These are phyloP conservation scores for Prolemur simus DNA, from an alignment of 2,113 vertebrate species.

Conservation along the genomic window DNA sequence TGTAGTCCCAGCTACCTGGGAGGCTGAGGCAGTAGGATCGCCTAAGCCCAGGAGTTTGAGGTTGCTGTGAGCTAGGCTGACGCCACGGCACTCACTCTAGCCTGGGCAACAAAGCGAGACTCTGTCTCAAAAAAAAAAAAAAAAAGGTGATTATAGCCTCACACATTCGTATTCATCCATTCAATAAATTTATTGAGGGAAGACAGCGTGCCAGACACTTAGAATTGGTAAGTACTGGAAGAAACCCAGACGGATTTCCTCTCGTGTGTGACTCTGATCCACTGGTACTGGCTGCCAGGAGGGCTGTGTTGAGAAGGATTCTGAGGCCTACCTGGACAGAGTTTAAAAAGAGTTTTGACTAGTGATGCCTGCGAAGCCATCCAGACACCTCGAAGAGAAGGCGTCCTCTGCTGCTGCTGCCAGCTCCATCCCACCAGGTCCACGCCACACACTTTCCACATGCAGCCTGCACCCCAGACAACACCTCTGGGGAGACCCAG, in stretches of 20 bases:
- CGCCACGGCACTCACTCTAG: too few relatives aligned
- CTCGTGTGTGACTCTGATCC: neutral
- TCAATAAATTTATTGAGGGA: neutral
- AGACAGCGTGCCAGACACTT: neutral
- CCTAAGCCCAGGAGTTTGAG: too few relatives aligned
- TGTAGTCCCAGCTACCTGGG: too few relatives aligned
- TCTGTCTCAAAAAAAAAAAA: too few relatives aligned
- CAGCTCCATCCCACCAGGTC: neutral
- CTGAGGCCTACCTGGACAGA: neutral
- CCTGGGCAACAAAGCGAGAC: too few relatives aligned
- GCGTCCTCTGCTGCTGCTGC: neutral
- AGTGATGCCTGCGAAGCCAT: fast-evolving
- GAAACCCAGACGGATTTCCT: neutral
- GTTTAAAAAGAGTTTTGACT: neutral
- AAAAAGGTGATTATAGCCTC: neutral
- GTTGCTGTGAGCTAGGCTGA: too few relatives aligned
- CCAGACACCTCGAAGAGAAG: neutral
- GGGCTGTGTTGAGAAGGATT: neutral
- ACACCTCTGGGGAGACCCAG: neutral
- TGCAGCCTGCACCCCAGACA: neutral
- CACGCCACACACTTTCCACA: fast-evolving
- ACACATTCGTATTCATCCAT: neutral
- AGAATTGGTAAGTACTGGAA: neutral
- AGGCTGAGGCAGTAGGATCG: too few relatives aligned
- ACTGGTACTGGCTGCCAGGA: neutral